These are phyloP conservation scores for Anastatus disparis DNA, from an alignment of 1,140 invertebrate species.

Conservation along the genomic window DNA sequence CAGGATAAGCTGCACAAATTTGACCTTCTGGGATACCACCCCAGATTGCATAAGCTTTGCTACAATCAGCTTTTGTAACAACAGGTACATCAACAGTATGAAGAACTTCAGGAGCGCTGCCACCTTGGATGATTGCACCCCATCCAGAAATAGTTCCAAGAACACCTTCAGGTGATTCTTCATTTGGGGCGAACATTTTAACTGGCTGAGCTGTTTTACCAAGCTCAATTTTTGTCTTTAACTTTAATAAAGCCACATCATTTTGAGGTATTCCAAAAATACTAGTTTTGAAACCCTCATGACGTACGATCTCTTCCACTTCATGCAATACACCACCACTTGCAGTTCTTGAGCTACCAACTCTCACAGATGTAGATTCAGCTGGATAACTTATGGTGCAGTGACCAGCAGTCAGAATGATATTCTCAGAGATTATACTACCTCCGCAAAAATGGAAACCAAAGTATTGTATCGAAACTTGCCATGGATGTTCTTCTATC, in stretches of 20 bases:
- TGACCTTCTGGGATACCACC: constrained; percentile 33
- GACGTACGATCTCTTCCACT: constrained; percentile 21
- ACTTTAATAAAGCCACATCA: constrained; percentile 73
- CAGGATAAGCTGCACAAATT: constrained; percentile 19
- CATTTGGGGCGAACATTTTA: constrained; percentile 47
- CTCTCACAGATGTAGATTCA: background rate
- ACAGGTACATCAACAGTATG: constrained; percentile 38
- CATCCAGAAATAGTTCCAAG: constrained; percentile 45
- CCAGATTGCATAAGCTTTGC: constrained; percentile 15
- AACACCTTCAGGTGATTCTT: constrained; percentile 25
- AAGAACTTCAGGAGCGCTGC: background rate
- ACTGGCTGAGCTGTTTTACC: constrained; percentile 67
- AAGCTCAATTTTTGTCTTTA: constrained; percentile 67
- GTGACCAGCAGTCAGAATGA: constrained; percentile 69
- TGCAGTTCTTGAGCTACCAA: background rate
- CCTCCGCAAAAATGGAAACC: constrained; percentile 69
- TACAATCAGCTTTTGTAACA: constrained; percentile 20
- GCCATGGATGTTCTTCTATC: constrained; percentile 68
- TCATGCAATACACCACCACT: constrained; percentile 32
- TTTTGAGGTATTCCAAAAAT: constrained; percentile 60
- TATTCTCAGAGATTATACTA: constrained; percentile 67
- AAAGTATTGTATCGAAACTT: constrained; percentile 70
- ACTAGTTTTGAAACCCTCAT: constrained; percentile 21
- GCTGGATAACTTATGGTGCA: constrained; percentile 52
- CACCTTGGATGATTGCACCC: constrained; percentile 39